phyloP scores from a whole-genome alignment of 2,888 invertebrate genomes.

The Antitype chi region DNA sequence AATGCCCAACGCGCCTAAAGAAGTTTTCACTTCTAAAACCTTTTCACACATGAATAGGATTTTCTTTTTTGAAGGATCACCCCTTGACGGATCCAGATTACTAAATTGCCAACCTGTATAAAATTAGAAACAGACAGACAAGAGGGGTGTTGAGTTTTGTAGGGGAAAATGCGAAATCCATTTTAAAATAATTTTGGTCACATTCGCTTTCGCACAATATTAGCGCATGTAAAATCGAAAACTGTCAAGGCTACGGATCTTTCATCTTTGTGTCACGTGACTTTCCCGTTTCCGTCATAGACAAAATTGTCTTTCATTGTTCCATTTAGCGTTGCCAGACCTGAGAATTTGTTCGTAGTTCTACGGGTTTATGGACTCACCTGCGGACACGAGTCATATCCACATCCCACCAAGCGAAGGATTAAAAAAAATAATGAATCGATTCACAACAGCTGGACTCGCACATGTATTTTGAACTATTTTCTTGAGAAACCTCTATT shows the following conservation, averaged over 20 bases:
- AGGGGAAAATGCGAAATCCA: not conserved
- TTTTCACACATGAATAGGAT: no score
- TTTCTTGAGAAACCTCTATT: no score
- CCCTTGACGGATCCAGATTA: no score
- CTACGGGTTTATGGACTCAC: not conserved
- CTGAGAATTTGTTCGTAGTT: not conserved
- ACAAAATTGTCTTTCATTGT: constrained; percentile 77
- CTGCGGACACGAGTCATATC: not conserved
- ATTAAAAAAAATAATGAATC: no score
- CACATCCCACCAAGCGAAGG: not conserved
- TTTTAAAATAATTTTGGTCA: no score
- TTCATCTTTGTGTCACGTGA: constrained; percentile 73
- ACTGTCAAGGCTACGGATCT: constrained; percentile 44
- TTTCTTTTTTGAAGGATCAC: no score
- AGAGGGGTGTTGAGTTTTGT: no score
- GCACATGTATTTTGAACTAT: no score
- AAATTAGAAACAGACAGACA: no score
- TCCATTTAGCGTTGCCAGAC: constrained; percentile 69
- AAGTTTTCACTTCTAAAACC: no score
- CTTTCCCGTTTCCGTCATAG: constrained; percentile 71
- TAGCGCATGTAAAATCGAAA: not conserved
- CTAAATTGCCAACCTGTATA: no score
- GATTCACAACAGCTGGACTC: not conserved
- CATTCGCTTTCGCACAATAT: not conserved
- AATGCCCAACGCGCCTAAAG: no score